These are phyloP conservation scores for Metridium senile DNA, from an alignment of 92 coral and sea anemone genomes.

Conservation along the genomic window DNA sequence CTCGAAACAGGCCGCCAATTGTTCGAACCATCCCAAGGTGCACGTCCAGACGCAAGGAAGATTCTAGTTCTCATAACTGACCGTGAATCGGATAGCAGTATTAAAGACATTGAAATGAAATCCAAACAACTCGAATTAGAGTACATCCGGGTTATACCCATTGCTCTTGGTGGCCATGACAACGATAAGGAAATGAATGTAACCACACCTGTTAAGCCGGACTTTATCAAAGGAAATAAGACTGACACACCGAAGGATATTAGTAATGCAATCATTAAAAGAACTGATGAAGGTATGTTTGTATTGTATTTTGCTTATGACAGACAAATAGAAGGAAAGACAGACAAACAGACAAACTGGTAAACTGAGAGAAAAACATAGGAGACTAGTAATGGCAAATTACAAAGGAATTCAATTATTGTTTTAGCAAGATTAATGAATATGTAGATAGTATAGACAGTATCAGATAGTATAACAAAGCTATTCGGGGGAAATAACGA, in stretches of 20 bases:
- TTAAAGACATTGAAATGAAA: constrained; percentile 55
- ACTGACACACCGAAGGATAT: constrained; percentile 44
- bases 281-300: constrained; percentile 59
- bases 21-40: constrained; percentile 59
- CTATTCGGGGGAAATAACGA: too few species aligned
- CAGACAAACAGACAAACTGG: too few species aligned
- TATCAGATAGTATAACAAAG: too few species aligned
- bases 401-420: too few species aligned
- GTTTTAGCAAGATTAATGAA: too few species aligned
- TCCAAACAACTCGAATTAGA: constrained; percentile 40
- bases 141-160: constrained; percentile 53
- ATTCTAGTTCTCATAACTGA: constrained; percentile 77
- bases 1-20: constrained; percentile 54
- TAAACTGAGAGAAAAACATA: not conserved
- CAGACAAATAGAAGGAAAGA: too few species aligned
- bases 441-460: too few species aligned
- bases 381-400: too few species aligned
- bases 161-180: constrained; percentile 56
- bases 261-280: constrained; percentile 53
- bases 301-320: not conserved
- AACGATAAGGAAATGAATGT: constrained; percentile 42
- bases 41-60: constrained; percentile 82
- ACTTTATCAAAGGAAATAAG: constrained; percentile 46
- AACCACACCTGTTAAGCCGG: constrained; percentile 54
- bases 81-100: constrained; percentile 69